A percentile compares a stretch with the other conserved stretches of the same genome.
phyloP scores from a whole-genome alignment of 1,140 invertebrate species.

The Bactericera cockerelli region DNA sequence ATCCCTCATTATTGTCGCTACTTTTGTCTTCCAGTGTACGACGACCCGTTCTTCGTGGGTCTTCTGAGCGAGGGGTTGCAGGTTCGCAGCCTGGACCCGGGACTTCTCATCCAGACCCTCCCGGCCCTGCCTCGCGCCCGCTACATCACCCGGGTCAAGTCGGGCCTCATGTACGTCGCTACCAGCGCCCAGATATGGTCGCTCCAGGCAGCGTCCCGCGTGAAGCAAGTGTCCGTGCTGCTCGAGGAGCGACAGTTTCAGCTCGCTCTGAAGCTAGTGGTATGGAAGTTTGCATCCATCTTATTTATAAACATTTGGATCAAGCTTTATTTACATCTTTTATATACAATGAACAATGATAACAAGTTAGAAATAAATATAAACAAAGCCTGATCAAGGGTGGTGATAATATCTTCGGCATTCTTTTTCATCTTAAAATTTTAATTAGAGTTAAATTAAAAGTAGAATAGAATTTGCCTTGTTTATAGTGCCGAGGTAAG shows the following conservation, averaged over 20 bases:
- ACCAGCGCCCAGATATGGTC: constrained; percentile 77
- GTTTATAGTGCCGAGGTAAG: no score
- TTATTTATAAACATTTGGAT: no score
- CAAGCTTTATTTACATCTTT: no score
- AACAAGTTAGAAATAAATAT: no score
- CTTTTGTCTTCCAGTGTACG: constrained; percentile 49
- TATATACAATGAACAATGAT: no score
- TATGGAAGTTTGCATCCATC: constrained; percentile 9
- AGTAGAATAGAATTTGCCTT: no score
- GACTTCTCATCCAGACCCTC: constrained; percentile 58
- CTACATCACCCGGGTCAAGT: constrained; percentile 45
- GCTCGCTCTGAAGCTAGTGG: constrained; percentile 75
- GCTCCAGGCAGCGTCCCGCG: constrained; percentile 56
- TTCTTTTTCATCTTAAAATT: not conserved
- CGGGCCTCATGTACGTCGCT: constrained; percentile 69
- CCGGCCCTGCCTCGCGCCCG: constrained; percentile 45
- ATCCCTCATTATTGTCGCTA: no score
- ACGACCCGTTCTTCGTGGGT: constrained; percentile 78
- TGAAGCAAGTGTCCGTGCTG: constrained; percentile 63
- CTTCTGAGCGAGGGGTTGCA: constrained; percentile 65
- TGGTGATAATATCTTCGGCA: not conserved
- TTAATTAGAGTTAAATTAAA: no score
- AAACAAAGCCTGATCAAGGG: no score
- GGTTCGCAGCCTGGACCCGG: constrained; percentile 53
- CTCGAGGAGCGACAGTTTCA: constrained; percentile 83